Conservation (phyloP, 2,113 vertebrate species). For the Muntiacus muntjak region DNA sequence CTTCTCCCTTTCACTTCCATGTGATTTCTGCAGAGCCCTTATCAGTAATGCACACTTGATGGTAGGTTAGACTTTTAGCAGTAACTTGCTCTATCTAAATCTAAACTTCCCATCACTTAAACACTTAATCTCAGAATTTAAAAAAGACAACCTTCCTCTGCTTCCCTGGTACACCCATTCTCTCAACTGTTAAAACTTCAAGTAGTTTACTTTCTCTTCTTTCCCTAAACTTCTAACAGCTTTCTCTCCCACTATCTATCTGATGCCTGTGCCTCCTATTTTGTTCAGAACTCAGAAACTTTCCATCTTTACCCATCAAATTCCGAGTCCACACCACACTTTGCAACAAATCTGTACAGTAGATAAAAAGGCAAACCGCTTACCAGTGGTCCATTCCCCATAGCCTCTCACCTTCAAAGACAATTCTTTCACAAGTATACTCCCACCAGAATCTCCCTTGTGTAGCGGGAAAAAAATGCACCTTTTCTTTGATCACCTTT, state of each 20-base stretch:
- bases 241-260: not conserved
- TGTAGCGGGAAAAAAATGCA: not conserved
- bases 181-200: not conserved
- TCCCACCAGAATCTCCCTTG: not conserved
- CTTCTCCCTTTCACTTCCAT: conserved; percentile 61
- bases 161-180: not conserved
- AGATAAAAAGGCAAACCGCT: not conserved
- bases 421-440: not conserved
- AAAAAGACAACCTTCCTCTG: not conserved
- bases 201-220: not conserved
- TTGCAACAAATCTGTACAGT: not conserved
- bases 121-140: not conserved
- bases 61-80: not conserved
- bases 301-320: not conserved
- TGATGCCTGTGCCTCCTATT: not conserved
- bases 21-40: not conserved
- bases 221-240: not conserved
- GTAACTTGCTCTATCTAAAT: not conserved
- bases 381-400: too few species aligned
- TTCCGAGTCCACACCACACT: not conserved
- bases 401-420: not conserved
- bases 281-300: not conserved
- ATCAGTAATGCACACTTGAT: not conserved
- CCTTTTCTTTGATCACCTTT: not conserved
- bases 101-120: not conserved